Evolutionary conservation across 2,113 vertebrate genomes (phyloP), one percentile per base, ranked within the genome.

Genomic region (Bujurquina vittata): DNA sequence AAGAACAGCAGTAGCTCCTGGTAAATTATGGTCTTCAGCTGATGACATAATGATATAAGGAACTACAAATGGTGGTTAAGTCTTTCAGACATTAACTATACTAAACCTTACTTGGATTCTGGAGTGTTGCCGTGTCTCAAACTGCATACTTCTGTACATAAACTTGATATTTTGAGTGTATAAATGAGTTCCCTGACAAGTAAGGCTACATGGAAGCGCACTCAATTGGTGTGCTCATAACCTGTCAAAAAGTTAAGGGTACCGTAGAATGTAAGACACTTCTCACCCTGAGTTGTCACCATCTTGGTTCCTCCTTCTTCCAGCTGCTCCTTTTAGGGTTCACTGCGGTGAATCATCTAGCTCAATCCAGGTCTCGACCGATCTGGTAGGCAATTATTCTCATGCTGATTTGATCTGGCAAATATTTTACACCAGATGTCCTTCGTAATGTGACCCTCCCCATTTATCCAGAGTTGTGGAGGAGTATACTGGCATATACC

Each of bases 1-100:
- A 49, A 69, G 65, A 0, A 0, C 10, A 72, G 4, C 1, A 1
- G 40, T 49, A 12, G 43, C 17, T 72, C 1, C 43, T 72, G 23
- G 65, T 72, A 72, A 31, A 46, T 20, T 52, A 52, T 72, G 10
- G 43, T 52, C 43, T 52, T 52, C 65, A 52, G 10, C 43, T 52
- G 43, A 72, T 33, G 33, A 33, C 7, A 6, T 33, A 33, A 33
- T 49, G 5, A 0, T 12, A 69, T 46, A 69, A 69, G 43, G 17
- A 52, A 52, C 63, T 49, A 0, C 23, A 69, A 46, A 3, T 49
- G 65, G 43, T 49, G 26, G 15, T 69, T 67, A 49, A 49, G 63
- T 69, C 63, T 69, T 69, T 12, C 17, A 69, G 65, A 69, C 0
- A 29, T 29, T 29, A 69, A 49, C 6, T 4, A 49, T 29, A 29